Evolutionary conservation across 2,113 vertebrate genomes (phyloP).

Genomic region (Ceuthmochares aereus): DNA sequence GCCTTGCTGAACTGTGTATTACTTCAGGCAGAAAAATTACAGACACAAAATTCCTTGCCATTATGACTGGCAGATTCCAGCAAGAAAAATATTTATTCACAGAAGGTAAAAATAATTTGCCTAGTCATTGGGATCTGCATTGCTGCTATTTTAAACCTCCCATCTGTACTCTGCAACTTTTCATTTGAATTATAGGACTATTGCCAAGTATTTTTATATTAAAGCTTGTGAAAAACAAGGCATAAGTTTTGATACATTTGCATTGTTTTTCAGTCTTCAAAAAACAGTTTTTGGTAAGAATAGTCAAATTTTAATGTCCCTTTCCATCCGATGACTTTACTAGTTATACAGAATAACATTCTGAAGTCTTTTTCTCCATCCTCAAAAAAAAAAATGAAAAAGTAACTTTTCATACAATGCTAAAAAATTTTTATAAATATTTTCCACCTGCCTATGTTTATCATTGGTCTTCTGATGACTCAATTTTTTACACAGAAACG

Average conservation of each 20-base stretch:
- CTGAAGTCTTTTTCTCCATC: neutral
- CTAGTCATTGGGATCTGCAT: neutral
- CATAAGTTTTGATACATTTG: neutral
- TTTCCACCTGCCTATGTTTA: neutral
- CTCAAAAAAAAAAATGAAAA: neutral
- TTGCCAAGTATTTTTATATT: neutral
- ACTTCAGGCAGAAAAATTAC: neutral
- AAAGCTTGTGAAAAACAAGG: neutral
- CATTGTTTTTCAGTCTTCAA: neutral
- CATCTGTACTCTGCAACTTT: neutral
- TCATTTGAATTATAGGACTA: neutral
- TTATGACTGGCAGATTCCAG: neutral
- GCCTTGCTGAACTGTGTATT: neutral
- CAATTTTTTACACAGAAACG: neutral
- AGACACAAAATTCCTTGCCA: neutral
- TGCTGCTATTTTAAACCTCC: neutral
- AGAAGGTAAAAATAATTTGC: neutral
- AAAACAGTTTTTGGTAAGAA: neutral
- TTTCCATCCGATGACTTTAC: neutral
- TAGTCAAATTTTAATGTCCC: neutral
- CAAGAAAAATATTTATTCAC: neutral
- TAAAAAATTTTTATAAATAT: neutral
- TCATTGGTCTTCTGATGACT: neutral
- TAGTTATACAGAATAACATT: fast-evolving
- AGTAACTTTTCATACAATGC: neutral